phyloP scores from a whole-genome alignment of 1,140 invertebrate species.

The Coptotermes formosanus region DNA sequence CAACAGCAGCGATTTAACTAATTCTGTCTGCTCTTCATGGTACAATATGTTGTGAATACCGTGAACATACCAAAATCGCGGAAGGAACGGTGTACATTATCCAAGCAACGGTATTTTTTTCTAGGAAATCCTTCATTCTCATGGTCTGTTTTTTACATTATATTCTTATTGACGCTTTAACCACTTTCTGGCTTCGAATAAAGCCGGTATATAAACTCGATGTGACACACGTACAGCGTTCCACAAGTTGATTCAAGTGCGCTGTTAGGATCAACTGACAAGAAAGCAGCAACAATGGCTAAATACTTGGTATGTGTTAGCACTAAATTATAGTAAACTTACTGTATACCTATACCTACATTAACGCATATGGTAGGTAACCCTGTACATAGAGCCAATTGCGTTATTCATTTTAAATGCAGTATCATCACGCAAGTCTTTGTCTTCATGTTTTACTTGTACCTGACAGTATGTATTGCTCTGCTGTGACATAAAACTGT shows the following conservation, averaged over 20 bases:
- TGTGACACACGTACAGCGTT: background rate
- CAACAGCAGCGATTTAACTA: no score
- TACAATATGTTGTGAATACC: no score
- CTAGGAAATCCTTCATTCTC: background rate
- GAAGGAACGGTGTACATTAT: background rate
- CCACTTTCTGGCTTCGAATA: background rate
- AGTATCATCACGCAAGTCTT: no score
- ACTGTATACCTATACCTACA: no score
- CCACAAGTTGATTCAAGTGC: background rate
- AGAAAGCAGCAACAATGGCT: background rate
- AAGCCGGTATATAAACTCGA: background rate
- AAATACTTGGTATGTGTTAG: background rate
- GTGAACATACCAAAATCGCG: background rate
- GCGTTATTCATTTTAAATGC: no score
- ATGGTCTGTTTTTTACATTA: background rate
- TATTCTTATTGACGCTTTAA: background rate
- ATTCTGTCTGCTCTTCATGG: no score
- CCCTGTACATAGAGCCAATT: no score
- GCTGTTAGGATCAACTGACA: background rate
- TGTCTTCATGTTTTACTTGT: no score
- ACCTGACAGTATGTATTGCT: no score
- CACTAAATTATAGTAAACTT: background rate
- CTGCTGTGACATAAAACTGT: no score
- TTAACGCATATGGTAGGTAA: no score
- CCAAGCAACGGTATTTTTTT: background rate